Conservation (phyloP, 2,888 invertebrate genomes). For the Neoascia interrupta region DNA sequence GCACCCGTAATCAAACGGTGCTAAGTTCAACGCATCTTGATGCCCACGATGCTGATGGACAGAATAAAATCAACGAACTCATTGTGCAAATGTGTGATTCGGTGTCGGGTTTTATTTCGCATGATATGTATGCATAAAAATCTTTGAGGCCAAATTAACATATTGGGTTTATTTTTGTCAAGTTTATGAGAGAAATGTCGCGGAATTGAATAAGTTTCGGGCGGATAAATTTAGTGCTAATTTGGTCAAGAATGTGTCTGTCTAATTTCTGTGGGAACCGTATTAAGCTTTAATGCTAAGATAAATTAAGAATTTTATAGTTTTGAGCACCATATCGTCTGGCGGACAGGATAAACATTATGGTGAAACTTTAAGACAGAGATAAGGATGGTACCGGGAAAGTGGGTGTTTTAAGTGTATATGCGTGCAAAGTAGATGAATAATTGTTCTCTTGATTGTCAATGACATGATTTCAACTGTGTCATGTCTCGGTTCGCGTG, state of each 20-base stretch:
- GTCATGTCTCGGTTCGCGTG: too few relatives aligned
- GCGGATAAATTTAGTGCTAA: conserved; percentile 46
- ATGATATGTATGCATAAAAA: conserved; percentile 14
- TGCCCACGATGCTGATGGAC: conserved; percentile 19
- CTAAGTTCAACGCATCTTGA: conserved; percentile 6
- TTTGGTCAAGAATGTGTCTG: conserved; percentile 44
- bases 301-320: too few relatives aligned
- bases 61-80: conserved; percentile 50
- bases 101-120: conserved; percentile 50
- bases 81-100: conserved; percentile 44
- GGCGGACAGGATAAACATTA: too few relatives aligned
- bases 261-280: conserved; percentile 39
- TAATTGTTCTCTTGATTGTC: too few relatives aligned
- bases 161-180: conserved; percentile 47
- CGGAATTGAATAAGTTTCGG: conserved; percentile 17
- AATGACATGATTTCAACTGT: too few relatives aligned
- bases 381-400: too few relatives aligned
- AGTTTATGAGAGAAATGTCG: conserved; percentile 22
- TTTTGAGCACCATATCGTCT: too few relatives aligned
- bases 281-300: too few relatives aligned
- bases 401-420: too few relatives aligned
- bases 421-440: too few relatives aligned
- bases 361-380: too few relatives aligned
- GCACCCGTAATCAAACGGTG: conserved; percentile 41
- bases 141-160: conserved; percentile 36